phyloP scores from a whole-genome alignment of 2,888 invertebrate genomes.

The Leptinotarsa tumamoca region DNA sequence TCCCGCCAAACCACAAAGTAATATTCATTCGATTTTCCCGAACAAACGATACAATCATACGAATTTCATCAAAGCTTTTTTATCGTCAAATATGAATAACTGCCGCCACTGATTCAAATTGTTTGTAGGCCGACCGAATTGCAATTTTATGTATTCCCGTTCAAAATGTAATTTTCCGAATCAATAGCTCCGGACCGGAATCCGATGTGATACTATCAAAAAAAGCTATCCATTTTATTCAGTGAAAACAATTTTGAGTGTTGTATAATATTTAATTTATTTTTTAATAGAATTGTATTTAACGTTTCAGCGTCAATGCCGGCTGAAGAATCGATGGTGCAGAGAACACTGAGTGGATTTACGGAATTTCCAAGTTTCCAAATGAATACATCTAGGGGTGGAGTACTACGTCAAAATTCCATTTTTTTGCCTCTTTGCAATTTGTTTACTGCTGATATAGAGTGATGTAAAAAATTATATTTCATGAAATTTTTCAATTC shows the following conservation, averaged over 20 bases:
- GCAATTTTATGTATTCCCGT: conserved; percentile 29
- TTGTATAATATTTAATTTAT: conserved; percentile 9
- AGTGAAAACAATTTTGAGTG: conserved; percentile 11
- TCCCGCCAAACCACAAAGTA: background rate
- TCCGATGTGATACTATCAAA: conserved; percentile 2
- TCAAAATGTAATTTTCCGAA: conserved; percentile 36
- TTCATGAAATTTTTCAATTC: no score
- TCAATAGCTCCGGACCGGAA: conserved; percentile 22
- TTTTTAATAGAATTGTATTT: conserved; percentile 19
- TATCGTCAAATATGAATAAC: conserved; percentile 29
- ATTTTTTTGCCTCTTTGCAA: no score
- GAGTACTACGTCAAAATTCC: no score
- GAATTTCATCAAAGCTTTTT: conserved; percentile 28
- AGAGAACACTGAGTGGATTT: background rate
- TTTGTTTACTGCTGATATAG: no score
- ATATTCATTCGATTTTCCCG: background rate
- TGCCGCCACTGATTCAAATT: conserved; percentile 29
- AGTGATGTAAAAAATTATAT: no score
- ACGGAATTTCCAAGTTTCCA: background rate
- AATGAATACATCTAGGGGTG: background rate
- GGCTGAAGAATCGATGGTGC: background rate
- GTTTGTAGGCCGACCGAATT: conserved; percentile 28
- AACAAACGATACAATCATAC: conserved; percentile 10
- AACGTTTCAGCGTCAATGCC: background rate
- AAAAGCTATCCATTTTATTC: conserved; percentile 8